Evolutionary conservation across 2,888 invertebrate species (phyloP).

Genomic region (Meganola albula): DNA sequence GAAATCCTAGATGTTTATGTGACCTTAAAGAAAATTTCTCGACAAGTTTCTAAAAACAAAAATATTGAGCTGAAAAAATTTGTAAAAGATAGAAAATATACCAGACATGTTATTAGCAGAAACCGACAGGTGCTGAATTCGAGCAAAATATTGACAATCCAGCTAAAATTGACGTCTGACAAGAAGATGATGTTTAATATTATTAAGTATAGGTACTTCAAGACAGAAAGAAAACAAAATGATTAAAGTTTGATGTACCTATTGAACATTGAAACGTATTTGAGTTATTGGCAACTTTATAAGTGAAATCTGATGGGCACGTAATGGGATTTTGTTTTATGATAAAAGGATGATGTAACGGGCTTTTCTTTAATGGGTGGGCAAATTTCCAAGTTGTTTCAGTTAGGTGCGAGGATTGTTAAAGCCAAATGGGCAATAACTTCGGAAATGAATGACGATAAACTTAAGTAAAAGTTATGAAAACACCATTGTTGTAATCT

Average conservation of each 20-base stretch:
- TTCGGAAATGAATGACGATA: too few relatives aligned
- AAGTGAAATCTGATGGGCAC: slow-evolving; percentile 32
- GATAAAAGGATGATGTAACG: slow-evolving; percentile 27
- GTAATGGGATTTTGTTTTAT: slow-evolving; percentile 28
- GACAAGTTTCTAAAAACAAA: too few relatives aligned
- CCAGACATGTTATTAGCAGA: too few relatives aligned
- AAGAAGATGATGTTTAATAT: not conserved
- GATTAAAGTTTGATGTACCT: not conserved
- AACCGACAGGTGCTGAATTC: too few relatives aligned
- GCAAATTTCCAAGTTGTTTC: slow-evolving; percentile 24
- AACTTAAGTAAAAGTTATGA: too few relatives aligned
- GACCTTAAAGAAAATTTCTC: too few relatives aligned
- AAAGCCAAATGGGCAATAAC: too few relatives aligned
- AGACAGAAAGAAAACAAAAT: not conserved
- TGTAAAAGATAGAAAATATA: too few relatives aligned
- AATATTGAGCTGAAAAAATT: too few relatives aligned
- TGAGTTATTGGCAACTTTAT: slow-evolving; percentile 28
- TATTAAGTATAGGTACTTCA: not conserved
- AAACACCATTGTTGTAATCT: too few relatives aligned
- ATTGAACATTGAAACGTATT: slow-evolving; percentile 10
- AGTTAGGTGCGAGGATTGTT: not conserved
- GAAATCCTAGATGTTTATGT: too few relatives aligned
- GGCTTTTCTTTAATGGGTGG: too few relatives aligned
- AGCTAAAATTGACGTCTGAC: not conserved
- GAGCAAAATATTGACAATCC: not conserved